These are phyloP conservation scores for Pterophyllum scalare DNA, from an alignment of 2,113 vertebrate species.

Conservation along the genomic window DNA sequence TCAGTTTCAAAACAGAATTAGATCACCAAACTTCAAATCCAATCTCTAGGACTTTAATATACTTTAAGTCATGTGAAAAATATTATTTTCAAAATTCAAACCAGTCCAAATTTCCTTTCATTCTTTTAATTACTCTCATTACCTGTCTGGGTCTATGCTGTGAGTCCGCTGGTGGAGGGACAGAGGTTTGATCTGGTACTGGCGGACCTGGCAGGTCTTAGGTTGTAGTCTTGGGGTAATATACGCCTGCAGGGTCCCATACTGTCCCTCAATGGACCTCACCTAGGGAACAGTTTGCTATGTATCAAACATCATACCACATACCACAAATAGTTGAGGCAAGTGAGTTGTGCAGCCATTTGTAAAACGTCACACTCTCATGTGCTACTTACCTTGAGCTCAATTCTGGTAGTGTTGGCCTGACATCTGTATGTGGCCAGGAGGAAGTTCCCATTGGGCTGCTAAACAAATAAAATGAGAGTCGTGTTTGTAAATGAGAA, in stretches of 20 bases:
- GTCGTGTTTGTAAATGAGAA: too few relatives aligned
- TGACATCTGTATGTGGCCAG: conserved; percentile 97
- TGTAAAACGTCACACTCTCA: neutral
- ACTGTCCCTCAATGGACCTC: conserved; percentile 97
- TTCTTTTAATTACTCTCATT: conserved; percentile 4
- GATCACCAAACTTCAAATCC: neutral
- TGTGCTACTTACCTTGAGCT: conserved; percentile 88
- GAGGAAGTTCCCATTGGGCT: conserved; percentile 95
- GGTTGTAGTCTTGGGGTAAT: conserved; percentile 95
- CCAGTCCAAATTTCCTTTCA: neutral
- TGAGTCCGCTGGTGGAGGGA: conserved; percentile 96
- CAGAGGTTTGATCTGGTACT: conserved; percentile 95
- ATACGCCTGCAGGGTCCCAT: conserved; percentile 94
- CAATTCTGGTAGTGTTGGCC: conserved; percentile 94
- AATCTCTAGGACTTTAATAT: neutral
- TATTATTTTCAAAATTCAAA: neutral
- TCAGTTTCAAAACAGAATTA: neutral
- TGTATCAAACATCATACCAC: neutral
- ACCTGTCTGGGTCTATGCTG: conserved; percentile 90
- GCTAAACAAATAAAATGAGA: conserved; percentile 43
- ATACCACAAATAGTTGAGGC: neutral
- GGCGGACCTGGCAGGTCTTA: conserved; percentile 94
- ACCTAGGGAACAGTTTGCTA: conserved; percentile 77
- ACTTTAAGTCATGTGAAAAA: neutral
- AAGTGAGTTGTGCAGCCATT: neutral